Evolutionary conservation across 35 echinoderm and acorn worm species (phyloP).

Genomic region (Apostichopus parvimensis): DNA sequence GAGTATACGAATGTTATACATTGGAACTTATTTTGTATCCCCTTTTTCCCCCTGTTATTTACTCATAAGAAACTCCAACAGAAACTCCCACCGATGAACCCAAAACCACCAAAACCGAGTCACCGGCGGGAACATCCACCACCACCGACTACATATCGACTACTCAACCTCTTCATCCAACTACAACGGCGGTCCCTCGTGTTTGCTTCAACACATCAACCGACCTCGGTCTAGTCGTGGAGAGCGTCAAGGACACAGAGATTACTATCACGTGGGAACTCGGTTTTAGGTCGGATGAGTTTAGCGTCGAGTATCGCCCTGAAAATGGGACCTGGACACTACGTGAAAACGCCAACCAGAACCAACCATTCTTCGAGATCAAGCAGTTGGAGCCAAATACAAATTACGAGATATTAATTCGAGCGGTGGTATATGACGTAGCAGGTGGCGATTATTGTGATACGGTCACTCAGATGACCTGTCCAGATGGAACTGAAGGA

Average conservation of each 20-base stretch:
- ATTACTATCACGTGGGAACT: background rate
- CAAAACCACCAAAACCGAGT: background rate
- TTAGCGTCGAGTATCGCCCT: constrained; percentile 34
- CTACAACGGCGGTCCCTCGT: background rate
- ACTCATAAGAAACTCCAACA: constrained; percentile 7
- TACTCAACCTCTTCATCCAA: background rate
- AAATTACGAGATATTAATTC: constrained; percentile 1
- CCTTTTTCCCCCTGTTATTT: background rate
- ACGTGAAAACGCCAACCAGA: background rate
- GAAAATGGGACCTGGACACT: background rate
- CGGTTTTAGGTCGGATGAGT: background rate
- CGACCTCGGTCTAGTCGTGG: background rate
- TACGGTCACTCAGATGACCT: background rate
- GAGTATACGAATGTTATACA: too few species aligned
- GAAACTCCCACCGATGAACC: background rate
- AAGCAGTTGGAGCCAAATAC: background rate
- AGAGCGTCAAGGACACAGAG: background rate
- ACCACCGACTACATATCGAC: background rate
- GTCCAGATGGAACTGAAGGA: constrained; percentile 22
- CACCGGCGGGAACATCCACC: background rate
- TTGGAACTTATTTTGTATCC: too few species aligned
- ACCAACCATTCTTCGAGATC: constrained; percentile 34
- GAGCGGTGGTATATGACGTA: background rate
- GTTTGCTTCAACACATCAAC: constrained; percentile 24
- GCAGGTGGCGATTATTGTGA: constrained; percentile 21